phyloP scores from a whole-genome alignment of 2,888 invertebrate species.

The Pharmacophagus antenor region DNA sequence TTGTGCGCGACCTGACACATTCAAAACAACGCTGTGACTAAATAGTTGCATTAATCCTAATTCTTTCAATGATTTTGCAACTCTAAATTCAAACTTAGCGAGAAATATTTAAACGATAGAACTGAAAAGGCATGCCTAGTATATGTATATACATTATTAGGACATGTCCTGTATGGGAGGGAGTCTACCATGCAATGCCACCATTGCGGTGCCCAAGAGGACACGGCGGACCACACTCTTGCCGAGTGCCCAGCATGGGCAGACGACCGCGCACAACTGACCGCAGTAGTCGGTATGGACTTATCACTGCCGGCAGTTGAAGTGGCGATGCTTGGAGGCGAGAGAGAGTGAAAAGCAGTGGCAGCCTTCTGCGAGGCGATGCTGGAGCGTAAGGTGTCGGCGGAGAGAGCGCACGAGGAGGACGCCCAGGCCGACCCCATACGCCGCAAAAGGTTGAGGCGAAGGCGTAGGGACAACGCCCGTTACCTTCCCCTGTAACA shows the following conservation, averaged over 20 bases:
- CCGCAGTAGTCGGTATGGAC: not conserved
- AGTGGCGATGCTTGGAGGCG: not conserved
- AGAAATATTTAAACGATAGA: no score
- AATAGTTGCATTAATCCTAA: no score
- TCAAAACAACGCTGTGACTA: no score
- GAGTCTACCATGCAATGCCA: not conserved
- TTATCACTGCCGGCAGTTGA: not conserved
- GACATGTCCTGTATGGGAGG: no score
- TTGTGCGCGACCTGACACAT: no score
- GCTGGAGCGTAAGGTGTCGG: not conserved
- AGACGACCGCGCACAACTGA: not conserved
- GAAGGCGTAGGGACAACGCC: no score
- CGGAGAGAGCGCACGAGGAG: not conserved
- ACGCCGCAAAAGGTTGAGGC: not conserved
- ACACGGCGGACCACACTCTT: not conserved
- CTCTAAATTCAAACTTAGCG: no score
- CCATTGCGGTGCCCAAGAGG: not conserved
- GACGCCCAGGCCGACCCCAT: not conserved
- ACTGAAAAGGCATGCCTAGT: no score
- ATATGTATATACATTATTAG: no score
- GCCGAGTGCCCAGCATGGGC: not conserved
- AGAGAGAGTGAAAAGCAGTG: not conserved
- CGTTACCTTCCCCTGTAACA: no score
- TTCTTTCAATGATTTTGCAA: no score
- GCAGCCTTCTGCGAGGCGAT: not conserved